Percentiles rank a stretch among this genome's conserved stretches.
Conservation (phyloP, 2,113 vertebrate genomes). For the Daboia siamensis region DNA sequence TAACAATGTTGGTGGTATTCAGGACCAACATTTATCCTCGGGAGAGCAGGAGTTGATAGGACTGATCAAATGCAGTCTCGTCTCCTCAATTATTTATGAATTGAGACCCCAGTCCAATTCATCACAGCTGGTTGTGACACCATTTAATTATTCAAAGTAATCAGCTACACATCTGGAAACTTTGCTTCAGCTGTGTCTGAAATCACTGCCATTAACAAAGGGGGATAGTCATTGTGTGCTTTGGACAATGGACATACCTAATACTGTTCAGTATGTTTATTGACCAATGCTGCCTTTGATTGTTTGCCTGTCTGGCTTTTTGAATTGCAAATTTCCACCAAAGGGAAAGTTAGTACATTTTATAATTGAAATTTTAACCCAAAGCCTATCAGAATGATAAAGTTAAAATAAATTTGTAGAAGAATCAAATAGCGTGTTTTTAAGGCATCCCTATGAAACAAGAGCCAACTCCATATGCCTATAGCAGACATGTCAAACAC, state of each 20-base stretch:
- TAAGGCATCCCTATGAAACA: neutral
- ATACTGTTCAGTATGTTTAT: conserved; percentile 28
- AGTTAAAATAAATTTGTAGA: neutral
- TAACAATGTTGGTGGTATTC: conserved; percentile 81
- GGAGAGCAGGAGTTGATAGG: conserved; percentile 82
- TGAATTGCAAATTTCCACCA: neutral
- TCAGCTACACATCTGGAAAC: conserved; percentile 74
- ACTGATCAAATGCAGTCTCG: conserved; percentile 77
- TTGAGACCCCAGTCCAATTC: conserved; percentile 71
- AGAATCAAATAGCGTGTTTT: neutral
- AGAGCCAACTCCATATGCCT: neutral
- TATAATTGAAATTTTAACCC: fast-evolving
- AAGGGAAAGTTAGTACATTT: conserved; percentile 28
- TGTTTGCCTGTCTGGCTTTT: conserved; percentile 29
- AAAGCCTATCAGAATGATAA: conserved; percentile 1
- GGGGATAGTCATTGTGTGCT: conserved; percentile 47
- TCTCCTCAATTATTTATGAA: conserved; percentile 81
- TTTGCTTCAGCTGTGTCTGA: conserved; percentile 63
- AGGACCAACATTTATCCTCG: conserved; percentile 78
- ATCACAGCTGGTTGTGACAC: conserved; percentile 82
- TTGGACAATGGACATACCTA: conserved; percentile 46
- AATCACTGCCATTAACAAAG: conserved; percentile 66
- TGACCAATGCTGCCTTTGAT: conserved; percentile 34
- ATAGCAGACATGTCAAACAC: no score
- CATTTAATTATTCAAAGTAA: conserved; percentile 83